These are phyloP conservation scores for Globodera ellingtonae DNA, from an alignment of 1,140 invertebrate genomes.

Conservation along the genomic window DNA sequence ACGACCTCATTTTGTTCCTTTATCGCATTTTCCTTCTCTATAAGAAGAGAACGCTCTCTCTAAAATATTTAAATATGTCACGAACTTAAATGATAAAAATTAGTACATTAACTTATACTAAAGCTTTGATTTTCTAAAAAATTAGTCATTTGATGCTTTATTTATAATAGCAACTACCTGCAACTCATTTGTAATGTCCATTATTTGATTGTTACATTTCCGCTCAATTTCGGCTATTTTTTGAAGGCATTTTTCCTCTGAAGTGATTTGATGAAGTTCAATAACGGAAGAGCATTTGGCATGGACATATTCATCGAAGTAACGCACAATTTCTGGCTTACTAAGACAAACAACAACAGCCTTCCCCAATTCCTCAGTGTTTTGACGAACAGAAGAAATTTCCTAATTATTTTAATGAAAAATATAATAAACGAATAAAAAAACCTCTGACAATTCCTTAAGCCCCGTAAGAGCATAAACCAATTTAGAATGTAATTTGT, in stretches of 20 bases:
- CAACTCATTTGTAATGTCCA: conserved; percentile 1
- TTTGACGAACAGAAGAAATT: conserved; percentile 13
- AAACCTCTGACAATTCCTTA: conserved; percentile 15
- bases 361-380: neutral
- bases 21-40: conserved; percentile 8
- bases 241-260: neutral
- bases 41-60: conserved; percentile 1
- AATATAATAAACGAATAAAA: neutral
- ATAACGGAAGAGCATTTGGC: conserved; percentile 1
- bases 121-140: no score
- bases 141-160: neutral
- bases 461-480: conserved; percentile 13
- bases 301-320: neutral
- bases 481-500: neutral
- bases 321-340: neutral
- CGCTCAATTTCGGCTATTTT: conserved; percentile 7
- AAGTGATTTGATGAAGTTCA: neutral
- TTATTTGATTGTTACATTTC: conserved; percentile 7
- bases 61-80: neutral
- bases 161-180: neutral
- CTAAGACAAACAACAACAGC: neutral
- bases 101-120: no score
- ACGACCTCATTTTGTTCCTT: conserved; percentile 11
- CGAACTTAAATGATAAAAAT: neutral
- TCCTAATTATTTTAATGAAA: neutral